A percentile compares a stretch with the other conserved stretches of the same genome.
Conservation (phyloP, 2,888 invertebrate genomes). For the Torymus texanus region DNA sequence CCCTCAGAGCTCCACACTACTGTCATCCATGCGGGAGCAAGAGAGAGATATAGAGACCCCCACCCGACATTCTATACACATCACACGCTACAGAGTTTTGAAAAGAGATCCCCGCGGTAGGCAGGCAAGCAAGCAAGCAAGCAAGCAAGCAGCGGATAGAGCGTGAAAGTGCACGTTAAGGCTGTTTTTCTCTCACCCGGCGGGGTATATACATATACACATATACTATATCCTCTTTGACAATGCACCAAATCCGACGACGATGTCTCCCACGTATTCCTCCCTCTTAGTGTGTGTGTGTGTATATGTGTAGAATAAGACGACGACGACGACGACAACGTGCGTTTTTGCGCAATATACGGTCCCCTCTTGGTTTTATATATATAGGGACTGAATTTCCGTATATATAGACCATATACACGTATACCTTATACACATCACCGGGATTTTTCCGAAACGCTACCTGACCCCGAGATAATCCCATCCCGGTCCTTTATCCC, state of each 20-base stretch:
- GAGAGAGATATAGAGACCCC: too few species aligned
- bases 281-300: not conserved
- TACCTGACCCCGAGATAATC: constrained; percentile 74
- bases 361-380: not conserved
- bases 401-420: not conserved
- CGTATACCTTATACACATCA: not conserved
- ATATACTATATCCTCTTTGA: constrained; percentile 5
- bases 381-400: too few species aligned
- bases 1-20: too few species aligned
- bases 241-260: not conserved
- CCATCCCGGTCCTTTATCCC: constrained; percentile 64
- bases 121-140: too few species aligned
- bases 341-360: constrained; percentile 2
- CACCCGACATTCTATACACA: too few species aligned
- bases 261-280: not conserved
- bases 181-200: too few species aligned
- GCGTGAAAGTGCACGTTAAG: too few species aligned
- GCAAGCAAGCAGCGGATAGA: too few species aligned
- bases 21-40: too few species aligned
- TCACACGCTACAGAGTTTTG: too few species aligned
- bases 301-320: too few species aligned
- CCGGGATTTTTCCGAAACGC: constrained; percentile 36
- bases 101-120: too few species aligned
- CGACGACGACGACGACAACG: not conserved
- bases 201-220: not conserved